These are phyloP conservation scores for Heliothis subflexa DNA, from an alignment of 1,140 invertebrate species.

Conservation along the genomic window DNA sequence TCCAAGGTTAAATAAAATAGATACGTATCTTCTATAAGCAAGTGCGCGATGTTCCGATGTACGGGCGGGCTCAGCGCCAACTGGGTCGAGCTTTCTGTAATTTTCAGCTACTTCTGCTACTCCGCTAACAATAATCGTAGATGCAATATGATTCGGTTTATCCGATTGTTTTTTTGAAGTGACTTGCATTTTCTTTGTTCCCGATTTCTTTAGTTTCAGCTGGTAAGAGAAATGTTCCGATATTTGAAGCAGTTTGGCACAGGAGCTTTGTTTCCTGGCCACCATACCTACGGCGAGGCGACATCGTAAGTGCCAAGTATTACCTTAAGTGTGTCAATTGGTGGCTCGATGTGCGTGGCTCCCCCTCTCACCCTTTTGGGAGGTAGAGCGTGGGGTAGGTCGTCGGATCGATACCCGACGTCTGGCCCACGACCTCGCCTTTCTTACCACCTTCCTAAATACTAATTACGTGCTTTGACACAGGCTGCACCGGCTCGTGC, in stretches of 20 bases:
- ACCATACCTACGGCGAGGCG: constrained; percentile 63
- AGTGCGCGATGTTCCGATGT: constrained; percentile 39
- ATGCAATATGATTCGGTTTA: constrained; percentile 56
- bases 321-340: constrained; percentile 86
- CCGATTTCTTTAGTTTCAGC: background rate
- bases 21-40: constrained; percentile 38
- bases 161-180: constrained; percentile 26
- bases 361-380: constrained; percentile 64
- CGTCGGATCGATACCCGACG: constrained; percentile 83
- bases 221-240: background rate
- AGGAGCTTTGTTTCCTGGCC: constrained; percentile 52
- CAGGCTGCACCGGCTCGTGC: constrained; percentile 76
- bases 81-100: constrained; percentile 81
- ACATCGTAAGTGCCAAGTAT: constrained; percentile 81
- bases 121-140: constrained; percentile 56
- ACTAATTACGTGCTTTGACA: constrained; percentile 86
- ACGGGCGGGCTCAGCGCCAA: constrained; percentile 77
- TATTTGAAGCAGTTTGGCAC: constrained; percentile 14
- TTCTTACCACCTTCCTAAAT: constrained; percentile 86
- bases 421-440: constrained; percentile 84
- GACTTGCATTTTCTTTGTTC: constrained; percentile 25
- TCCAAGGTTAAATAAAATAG: constrained; percentile 47
- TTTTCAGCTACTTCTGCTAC: constrained; percentile 75
- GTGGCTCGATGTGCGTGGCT: constrained; percentile 82
- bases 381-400: constrained; percentile 79